Base-by-base conservation (phyloP, 2,113 vertebrate species). In the Percina caprodes region DNA sequence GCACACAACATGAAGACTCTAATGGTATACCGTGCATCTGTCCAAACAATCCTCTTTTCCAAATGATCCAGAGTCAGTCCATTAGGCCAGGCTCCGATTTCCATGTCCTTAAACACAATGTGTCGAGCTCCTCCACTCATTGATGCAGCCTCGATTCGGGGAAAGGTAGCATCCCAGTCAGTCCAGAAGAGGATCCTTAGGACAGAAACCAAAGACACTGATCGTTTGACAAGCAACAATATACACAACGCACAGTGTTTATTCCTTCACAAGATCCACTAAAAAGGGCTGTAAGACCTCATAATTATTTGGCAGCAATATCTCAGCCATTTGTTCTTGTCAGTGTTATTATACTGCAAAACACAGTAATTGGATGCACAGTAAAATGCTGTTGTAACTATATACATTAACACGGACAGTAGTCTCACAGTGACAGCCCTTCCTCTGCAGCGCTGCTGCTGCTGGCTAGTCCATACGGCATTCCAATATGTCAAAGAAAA, bases 161-260 rank as follows among this genome's bases (percentile, higher is more conserved):
- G 98, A 85, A 99, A 99, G 56, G 96, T 98, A 26, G 98, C 97
- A 91, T 99, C 98, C 98, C 98, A 99, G 92, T 99, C 98, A 5
- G 98, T 99, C 98, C 98, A 99, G 95, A 99, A 99, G 24, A 99
- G 94, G 90, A 99, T 98, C 89, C 98, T 99, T 55, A 19, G 68
- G 74, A 69, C 23, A 69, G 13, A 63, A 80, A 86, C 8, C 1
- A 49, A 68, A 56, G 39, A 12, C 12, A 59, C 6, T 10, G 0
- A 78, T 68, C 4, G 11, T 12, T 54, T 12, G 54, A 74, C 19
- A 46, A 19, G 6, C 15, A 23, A 18, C 3, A 55, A 42, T 9
- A 72, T 15, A 55, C 1, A 33, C 7, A 18, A 35, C 42, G 10
- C 48, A 16, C 23, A 48, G 13, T 16, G 1, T 33, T 11, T n/a